Evolutionary conservation across 2,113 vertebrate genomes (phyloP).

Genomic region (Bos javanicus): DNA sequence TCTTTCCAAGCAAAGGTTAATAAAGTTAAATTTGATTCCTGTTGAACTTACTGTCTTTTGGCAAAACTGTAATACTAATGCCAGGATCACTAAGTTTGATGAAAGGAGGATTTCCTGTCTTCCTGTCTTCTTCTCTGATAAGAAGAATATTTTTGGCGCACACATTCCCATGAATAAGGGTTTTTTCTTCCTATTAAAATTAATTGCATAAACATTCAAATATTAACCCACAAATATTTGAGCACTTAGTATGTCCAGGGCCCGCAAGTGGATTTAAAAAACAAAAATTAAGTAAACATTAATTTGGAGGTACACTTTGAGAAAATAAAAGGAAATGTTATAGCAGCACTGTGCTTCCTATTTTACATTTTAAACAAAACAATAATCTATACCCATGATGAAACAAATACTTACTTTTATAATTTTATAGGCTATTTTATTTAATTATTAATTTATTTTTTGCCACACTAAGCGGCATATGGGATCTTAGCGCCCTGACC

Average conservation of each 20-base stretch:
- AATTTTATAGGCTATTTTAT: not conserved
- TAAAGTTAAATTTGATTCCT: not conserved
- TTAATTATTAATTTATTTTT: not conserved
- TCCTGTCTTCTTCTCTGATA: constrained; percentile 95
- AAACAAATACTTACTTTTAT: not conserved
- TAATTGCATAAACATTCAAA: constrained; percentile 61
- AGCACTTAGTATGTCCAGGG: constrained; percentile 1
- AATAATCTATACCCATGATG: not conserved
- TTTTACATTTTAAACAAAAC: not conserved
- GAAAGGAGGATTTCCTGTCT: constrained; percentile 91
- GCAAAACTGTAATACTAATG: constrained; percentile 92
- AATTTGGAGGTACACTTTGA: not conserved
- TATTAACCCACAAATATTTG: constrained; percentile 21
- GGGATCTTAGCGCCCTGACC: not conserved
- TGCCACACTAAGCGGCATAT: not conserved
- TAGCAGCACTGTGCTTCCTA: not conserved
- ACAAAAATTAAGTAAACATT: constrained; percentile 11
- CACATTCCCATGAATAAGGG: constrained; percentile 93
- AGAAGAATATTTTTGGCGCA: constrained; percentile 96
- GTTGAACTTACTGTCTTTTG: constrained; percentile 90
- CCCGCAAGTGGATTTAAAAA: not conserved
- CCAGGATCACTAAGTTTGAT: constrained; percentile 98
- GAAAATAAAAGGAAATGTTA: constrained; percentile 22
- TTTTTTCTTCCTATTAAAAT: constrained; percentile 91
- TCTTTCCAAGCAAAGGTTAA: not conserved